phyloP scores from a whole-genome alignment of 2,113 vertebrate genomes.

The Oncorhynchus gorbuscha region DNA sequence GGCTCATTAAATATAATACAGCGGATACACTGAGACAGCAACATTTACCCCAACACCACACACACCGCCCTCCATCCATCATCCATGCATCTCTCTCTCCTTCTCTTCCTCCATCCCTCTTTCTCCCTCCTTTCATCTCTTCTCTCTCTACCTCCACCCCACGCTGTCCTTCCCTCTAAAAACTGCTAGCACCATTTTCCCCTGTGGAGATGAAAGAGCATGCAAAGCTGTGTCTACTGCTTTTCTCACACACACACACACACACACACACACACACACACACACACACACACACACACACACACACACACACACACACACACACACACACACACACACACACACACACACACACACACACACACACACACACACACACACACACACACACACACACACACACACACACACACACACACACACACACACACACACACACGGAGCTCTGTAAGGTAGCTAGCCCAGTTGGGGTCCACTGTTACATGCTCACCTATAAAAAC shows the following conservation, averaged over 20 bases:
- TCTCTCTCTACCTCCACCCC: neutral
- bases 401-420: conserved; percentile 9
- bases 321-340: too few relatives aligned
- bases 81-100: neutral
- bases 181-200: conserved; percentile 59
- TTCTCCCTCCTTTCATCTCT: neutral
- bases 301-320: too few relatives aligned
- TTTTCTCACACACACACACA: conserved; percentile 9
- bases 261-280: too few relatives aligned
- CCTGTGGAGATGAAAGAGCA: conserved; percentile 64
- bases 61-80: neutral
- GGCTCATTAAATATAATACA: conserved; percentile 54
- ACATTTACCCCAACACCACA: conserved; percentile 31
- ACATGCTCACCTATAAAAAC: conserved; percentile 64
- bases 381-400: neutral
- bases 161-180: conserved; percentile 19
- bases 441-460: conserved; percentile 27
- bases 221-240: conserved; percentile 42
- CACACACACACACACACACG: conserved; percentile 3
- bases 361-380: neutral
- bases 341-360: too few relatives aligned
- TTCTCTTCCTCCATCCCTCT: neutral
- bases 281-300: too few relatives aligned
- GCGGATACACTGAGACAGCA: conserved; percentile 57
- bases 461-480: conserved; percentile 44